Evolutionary conservation across 2,888 invertebrate species (phyloP), one percentile per base, ranked within the genome.

Genomic region (Caenorhabditis doughertyi): DNA sequence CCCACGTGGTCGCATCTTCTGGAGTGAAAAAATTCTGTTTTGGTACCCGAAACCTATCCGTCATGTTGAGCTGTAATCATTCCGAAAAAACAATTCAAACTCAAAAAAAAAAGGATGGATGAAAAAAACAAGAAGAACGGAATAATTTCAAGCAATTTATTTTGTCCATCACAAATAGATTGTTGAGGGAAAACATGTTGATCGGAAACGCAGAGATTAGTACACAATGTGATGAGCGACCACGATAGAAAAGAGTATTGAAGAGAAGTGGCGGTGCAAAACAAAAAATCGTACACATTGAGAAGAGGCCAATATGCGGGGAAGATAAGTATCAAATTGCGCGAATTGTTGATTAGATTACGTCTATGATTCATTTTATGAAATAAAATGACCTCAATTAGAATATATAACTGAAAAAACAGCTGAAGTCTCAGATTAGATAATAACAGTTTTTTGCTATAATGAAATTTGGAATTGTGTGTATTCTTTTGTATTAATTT

Each of bases 11-110:
- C 0, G 25, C 16, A 16, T 71, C 70, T 27, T 71, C 58, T 1
- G 70, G 70, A 16, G 56, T 71, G 29, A 18, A 23, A 8, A 55
- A 70, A 0, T 56, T 51, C 1, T 49, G 51, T 23, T 51, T 44
- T 62, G 62, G 60, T 21, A 39, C 23, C 8, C 11, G 32, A n/a
- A 16, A 70, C 9, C 51, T 8, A 21, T 47, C 53, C 0, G 67
- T 53, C 53, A 53, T 67, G 39, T 3, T 39, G 11, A 11, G 11
- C 64, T 64, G 5, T 2, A 39, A 39, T 7, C 4, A 32, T 7
- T 32, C 5, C 32, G 32, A 16, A 49, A 32, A 58, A 32, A 18
- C 47, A 47, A 47, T 29, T 25, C 8, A 18, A 1, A 64, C 3
- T 1, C 18, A 7, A 21, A 8, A 2, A 29, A 11, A 27, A 21